phyloP scores from a whole-genome alignment of 2,113 vertebrate species.

The Chinchilla lanigera region DNA sequence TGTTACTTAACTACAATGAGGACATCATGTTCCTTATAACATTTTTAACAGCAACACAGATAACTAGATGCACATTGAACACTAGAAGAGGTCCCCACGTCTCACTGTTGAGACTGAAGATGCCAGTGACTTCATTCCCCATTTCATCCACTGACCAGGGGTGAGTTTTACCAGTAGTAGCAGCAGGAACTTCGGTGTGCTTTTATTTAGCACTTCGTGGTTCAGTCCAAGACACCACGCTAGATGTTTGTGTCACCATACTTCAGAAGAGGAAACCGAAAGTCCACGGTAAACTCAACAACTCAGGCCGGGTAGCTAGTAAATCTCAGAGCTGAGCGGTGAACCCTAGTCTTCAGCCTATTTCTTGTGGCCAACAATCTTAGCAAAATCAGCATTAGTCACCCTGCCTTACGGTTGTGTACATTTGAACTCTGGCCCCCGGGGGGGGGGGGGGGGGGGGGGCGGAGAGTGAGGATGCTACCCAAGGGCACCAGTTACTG shows the following conservation, averaged over 20 bases:
- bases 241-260: not conserved
- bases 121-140: not conserved
- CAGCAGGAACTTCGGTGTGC: not conserved
- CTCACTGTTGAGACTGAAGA: not conserved
- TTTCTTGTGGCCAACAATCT: not conserved
- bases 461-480: fast-evolving
- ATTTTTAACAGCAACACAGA: not conserved
- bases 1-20: not conserved
- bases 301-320: not conserved
- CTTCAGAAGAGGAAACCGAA: not conserved
- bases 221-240: not conserved
- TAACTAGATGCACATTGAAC: not conserved
- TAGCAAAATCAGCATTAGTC: not conserved
- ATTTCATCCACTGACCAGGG: not conserved
- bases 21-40: not conserved
- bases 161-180: not conserved
- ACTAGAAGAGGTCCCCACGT: not conserved
- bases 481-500: too few relatives aligned
- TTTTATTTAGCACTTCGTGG: not conserved
- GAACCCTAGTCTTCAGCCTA: not conserved
- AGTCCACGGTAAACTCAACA: not conserved
- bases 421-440: not conserved
- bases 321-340: not conserved
- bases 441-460: not conserved
- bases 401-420: not conserved